phyloP scores from a whole-genome alignment of 2,113 vertebrate genomes.

The Perognathus longimembris region DNA sequence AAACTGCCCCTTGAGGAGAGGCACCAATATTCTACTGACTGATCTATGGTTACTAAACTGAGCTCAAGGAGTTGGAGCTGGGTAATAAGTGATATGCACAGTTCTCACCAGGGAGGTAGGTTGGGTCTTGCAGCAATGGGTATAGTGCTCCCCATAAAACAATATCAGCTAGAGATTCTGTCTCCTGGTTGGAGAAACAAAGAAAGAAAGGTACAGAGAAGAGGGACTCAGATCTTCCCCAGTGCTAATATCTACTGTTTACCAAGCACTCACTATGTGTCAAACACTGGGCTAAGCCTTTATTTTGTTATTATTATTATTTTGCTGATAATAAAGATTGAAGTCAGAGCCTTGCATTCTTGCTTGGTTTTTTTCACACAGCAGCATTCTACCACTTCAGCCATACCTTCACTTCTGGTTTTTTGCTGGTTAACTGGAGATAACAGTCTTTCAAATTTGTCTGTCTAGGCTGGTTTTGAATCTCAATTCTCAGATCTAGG shows the following conservation, averaged over 20 bases:
- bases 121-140: conserved; percentile 88
- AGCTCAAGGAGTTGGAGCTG: not conserved
- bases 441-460: too few relatives aligned
- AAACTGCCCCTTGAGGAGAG: too few relatives aligned
- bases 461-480: too few relatives aligned
- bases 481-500: too few relatives aligned
- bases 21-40: too few relatives aligned
- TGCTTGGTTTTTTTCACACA: too few relatives aligned
- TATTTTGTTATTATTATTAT: not conserved
- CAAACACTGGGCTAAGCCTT: not conserved
- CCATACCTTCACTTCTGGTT: too few relatives aligned
- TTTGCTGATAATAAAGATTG: too few relatives aligned
- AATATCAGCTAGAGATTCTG: conserved; percentile 90
- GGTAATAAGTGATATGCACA: not conserved
- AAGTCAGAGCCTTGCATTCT: too few relatives aligned
- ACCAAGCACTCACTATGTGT: not conserved
- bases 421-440: too few relatives aligned
- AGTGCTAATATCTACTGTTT: not conserved
- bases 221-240: not conserved
- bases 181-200: conserved; percentile 80
- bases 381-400: too few relatives aligned
- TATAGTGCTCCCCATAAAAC: conserved; percentile 93
- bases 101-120: conserved; percentile 81
- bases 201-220: not conserved
- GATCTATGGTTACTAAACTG: too few relatives aligned